Evolutionary conservation across 2,797 vertebrate genomes (phyloP).

Genomic region (Phaenicophaeus curvirostris): DNA sequence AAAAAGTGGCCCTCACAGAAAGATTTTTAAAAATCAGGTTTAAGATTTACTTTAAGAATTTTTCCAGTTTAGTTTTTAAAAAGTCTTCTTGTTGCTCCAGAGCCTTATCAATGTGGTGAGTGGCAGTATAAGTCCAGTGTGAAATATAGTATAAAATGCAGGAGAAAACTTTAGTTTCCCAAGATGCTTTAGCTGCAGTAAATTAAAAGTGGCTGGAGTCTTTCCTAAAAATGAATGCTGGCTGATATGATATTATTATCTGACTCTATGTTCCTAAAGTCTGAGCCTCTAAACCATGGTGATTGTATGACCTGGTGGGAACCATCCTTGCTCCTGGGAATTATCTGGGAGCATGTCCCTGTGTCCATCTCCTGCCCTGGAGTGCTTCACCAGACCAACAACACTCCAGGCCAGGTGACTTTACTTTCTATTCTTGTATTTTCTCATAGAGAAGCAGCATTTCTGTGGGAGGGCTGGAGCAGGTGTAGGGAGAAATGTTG

Average conservation of each 20-base stretch:
- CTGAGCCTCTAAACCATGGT: not conserved
- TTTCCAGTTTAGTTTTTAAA: not conserved
- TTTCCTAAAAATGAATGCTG: not conserved
- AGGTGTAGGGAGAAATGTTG: not conserved
- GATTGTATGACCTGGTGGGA: not conserved
- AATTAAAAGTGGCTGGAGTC: not conserved
- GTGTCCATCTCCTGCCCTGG: not conserved
- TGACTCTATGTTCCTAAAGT: not conserved
- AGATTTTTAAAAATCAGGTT: not conserved
- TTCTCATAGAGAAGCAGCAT: not conserved
- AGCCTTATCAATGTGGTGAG: not conserved
- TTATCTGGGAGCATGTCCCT: not conserved
- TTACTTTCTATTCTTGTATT: not conserved
- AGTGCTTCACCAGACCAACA: not conserved
- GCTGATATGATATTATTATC: not conserved
- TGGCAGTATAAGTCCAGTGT: not conserved
- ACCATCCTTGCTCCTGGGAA: not conserved
- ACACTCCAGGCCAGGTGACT: fast-evolving
- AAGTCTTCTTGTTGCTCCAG: not conserved
- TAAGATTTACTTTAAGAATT: not conserved
- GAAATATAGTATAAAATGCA: not conserved
- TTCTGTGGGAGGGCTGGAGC: not conserved
- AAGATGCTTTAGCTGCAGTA: not conserved
- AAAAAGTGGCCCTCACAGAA: not conserved
- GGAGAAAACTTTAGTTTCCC: not conserved